Base-by-base conservation (phyloP, 2,113 vertebrate genomes). In the Microcebus tavaratra region DNA sequence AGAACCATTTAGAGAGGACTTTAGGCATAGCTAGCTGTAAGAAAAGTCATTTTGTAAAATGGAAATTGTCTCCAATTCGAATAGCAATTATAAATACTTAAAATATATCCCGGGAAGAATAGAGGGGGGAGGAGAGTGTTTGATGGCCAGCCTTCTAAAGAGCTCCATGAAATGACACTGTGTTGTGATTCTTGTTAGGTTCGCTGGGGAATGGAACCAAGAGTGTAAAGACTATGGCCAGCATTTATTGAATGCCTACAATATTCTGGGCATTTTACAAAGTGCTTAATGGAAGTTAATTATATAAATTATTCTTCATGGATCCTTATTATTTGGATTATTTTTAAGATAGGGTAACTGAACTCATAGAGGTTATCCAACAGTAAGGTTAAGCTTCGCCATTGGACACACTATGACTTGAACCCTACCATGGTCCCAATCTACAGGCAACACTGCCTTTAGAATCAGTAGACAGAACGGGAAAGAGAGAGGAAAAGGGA, bases 11-110 rank as follows among this genome's bases (percentile, higher is more conserved):
- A 65, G 11, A 94, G 27, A 89, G 34, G 63, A 90, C 15, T 89
- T 96, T 78, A 86, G n/a, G 29, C 59, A 78, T 45, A 94, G 42
- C 72, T 84, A 94, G 42, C 72, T 84, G 57, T 36, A 94, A 94
- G 72, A 95, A 88, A 92, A 63, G 63, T 29, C 48, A 55, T 59
- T 82, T 95, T 96, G 29, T 94, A 86, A 93, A 87, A 90, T 67
- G 55, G 55, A 97, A 97, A 76, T 96, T 59, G 50, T 95, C 72
- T 80, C 18, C 36, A 89, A 91, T 67, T 20, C 50, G 18, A 83
- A 39, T 34, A 76, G 9, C 45, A 87, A 57, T 36, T 85, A 76
- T 87, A 91, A 94, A 83, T 78, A 88, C 45, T 90, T 86, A 95
- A 85, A 92, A 73, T 79, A 45, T 50, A 45, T 72, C 45, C 8